These are phyloP conservation scores for Camelus dromedarius DNA, from an alignment of 2,113 vertebrate species.

Conservation along the genomic window DNA sequence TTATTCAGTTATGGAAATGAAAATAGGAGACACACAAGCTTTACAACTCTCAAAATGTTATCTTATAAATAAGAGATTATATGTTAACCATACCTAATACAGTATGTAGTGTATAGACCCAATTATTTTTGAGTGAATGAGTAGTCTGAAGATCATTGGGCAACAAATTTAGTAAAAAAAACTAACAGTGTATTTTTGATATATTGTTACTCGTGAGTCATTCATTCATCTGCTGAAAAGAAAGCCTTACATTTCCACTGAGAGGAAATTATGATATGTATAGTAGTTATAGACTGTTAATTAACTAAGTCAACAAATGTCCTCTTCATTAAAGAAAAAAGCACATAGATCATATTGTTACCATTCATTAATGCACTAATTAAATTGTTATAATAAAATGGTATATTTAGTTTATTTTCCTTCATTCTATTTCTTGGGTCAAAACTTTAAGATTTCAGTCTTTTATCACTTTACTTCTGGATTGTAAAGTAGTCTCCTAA, in stretches of 20 bases:
- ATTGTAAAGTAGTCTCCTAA: neutral
- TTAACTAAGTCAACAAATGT: neutral
- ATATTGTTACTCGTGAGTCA: neutral
- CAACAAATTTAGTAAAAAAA: slow-evolving; percentile 1
- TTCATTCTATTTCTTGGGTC: neutral
- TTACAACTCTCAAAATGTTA: neutral
- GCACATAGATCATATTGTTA: neutral
- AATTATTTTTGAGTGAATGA: neutral
- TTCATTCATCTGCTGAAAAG: neutral
- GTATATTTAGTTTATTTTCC: neutral
- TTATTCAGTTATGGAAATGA: neutral
- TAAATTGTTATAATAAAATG: neutral
- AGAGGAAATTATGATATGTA: neutral
- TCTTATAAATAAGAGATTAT: neutral
- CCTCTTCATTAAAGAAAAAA: neutral
- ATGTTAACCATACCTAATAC: neutral
- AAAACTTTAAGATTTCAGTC: neutral
- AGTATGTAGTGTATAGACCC: neutral
- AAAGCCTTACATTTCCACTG: neutral
- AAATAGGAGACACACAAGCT: neutral
- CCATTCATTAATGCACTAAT: neutral
- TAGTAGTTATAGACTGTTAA: neutral
- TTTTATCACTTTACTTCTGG: neutral
- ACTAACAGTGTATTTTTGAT: neutral
- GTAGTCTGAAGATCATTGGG: neutral